Evolutionary conservation across 1,140 invertebrate genomes (phyloP).

Genomic region (Chionoecetes opilio): DNA sequence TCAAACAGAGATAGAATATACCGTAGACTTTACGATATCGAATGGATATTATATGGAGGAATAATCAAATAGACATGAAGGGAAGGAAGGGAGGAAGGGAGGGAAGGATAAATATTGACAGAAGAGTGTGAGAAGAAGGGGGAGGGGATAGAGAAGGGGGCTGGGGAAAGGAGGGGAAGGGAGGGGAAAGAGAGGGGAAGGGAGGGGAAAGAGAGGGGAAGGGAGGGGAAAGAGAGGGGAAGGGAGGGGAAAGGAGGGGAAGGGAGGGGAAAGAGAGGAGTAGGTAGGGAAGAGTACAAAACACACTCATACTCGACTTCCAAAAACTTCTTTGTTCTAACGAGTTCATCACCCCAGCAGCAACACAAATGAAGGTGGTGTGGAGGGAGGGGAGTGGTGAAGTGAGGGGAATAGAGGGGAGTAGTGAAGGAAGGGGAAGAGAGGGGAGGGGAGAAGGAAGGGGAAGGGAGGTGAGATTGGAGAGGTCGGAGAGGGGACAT

Average conservation of each 20-base stretch:
- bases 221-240: neutral
- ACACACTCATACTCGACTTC: no score
- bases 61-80: constrained; percentile 14
- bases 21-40: no score
- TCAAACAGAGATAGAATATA: no score
- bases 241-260: neutral
- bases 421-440: neutral
- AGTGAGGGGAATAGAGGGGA: no score
- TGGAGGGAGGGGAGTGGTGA: no score
- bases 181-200: neutral
- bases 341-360: no score
- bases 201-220: no score
- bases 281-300: neutral
- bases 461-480: neutral
- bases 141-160: neutral
- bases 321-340: no score
- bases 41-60: neutral
- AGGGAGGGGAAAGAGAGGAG: neutral
- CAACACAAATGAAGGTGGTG: no score
- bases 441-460: neutral
- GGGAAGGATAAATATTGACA: no score
- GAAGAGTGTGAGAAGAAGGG: constrained; percentile 1
- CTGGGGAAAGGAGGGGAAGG: neutral
- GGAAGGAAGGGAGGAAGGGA: neutral
- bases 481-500: no score